Conservation (phyloP, 2,113 vertebrate species). For the Hassar affinis region DNA sequence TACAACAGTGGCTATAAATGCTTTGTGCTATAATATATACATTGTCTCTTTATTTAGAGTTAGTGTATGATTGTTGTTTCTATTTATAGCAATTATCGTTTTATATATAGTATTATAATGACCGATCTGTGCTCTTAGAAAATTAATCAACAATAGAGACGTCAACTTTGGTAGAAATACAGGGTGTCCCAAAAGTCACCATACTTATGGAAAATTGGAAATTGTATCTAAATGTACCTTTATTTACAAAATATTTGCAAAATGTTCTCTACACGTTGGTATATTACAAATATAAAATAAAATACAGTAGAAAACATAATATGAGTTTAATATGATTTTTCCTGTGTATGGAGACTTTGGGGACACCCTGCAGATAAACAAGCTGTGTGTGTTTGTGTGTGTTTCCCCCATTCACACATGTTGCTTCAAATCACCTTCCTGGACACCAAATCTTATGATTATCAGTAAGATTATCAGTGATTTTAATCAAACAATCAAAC, state of each 20-base stretch:
- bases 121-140: neutral
- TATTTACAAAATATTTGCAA: no score
- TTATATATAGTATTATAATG: neutral
- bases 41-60: neutral
- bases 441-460: neutral
- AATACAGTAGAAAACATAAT: no score
- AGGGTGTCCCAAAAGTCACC: no score
- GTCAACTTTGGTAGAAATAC: neutral
- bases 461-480: neutral
- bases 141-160: neutral
- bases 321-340: no score
- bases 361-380: no score
- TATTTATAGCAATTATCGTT: neutral
- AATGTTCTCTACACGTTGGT: no score
- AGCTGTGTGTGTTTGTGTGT: neutral
- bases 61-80: neutral
- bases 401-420: slow-evolving; percentile 16
- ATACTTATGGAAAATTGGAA: no score
- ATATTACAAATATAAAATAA: no score
- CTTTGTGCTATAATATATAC: neutral
- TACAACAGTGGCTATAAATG: neutral
- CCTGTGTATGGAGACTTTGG: no score
- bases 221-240: no score
- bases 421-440: no score
- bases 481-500: neutral